Evolutionary conservation across 2,888 invertebrate genomes (phyloP), one percentile per base, ranked within the genome.

Genomic region (Melanophora roralis): DNA sequence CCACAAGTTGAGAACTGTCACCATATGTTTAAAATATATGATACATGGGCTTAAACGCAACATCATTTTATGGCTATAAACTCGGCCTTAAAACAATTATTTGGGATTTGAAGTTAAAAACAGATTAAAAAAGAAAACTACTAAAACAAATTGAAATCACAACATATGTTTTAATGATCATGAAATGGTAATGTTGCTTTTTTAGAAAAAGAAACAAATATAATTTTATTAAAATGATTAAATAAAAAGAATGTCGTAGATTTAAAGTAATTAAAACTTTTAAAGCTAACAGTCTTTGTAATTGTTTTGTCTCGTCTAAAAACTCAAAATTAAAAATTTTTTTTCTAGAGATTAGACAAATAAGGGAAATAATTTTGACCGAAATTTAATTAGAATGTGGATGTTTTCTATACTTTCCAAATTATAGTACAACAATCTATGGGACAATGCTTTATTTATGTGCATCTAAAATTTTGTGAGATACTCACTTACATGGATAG

Each of bases 71-170:
- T 43, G 7, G 9, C 34, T 51, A 16, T 23, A 67, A 69, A 27
- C 40, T 49, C 16, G 40, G 34, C 49, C 64, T 71, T 77, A 64
- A 71, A 23, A 64, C 64, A 77, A 69, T 76, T 76, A 75, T 69
- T 69, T 55, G 68, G 68, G 68, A 75, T 53, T 64, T 40, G 47
- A 43, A 47, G 45, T n/a, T 8, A 68, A 27, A 59, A 1, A 60
- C n/a, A n/a, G n/a, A 60, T n/a, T 8, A 23, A 47, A 53, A 0
- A 51, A 21, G 32, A 73, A 3, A 5, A 27, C 27, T 27, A 47
- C n/a, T 12, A 60, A 67, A 83, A 85, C 86, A 86, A 86, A 85
- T 86, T 86, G 86, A 84, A 85, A 85, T 85, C 85, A 86, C 87
- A 87, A 86, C 84, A 86, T 85, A 75, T 55, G 83, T 83, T 84